Conservation (phyloP, 2,113 vertebrate genomes). For the Peromyscus californicus region DNA sequence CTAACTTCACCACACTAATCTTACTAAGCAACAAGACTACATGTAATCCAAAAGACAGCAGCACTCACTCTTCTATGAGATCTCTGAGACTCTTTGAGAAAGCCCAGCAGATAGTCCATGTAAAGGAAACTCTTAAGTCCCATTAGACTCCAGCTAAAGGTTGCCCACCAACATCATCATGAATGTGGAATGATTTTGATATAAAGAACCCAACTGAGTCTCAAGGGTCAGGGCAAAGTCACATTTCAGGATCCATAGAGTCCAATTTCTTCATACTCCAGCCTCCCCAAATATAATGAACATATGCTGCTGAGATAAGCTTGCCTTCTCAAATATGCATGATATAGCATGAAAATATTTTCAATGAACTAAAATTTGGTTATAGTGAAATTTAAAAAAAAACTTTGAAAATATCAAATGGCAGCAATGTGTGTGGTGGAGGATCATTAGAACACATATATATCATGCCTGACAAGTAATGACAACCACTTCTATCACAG, state of each 20-base stretch:
- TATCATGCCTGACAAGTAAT: neutral
- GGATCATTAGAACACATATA: neutral
- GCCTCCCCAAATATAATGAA: neutral
- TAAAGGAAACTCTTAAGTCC: neutral
- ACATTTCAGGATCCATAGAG: neutral
- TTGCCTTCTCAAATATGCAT: neutral
- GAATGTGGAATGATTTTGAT: neutral
- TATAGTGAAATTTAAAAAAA: neutral
- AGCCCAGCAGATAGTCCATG: conserved; percentile 12
- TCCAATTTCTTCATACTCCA: conserved; percentile 30
- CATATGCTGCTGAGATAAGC: neutral
- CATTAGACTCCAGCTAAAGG: neutral
- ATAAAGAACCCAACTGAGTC: conserved; percentile 10
- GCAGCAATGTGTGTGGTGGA: neutral
- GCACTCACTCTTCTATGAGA: neutral
- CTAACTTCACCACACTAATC: neutral
- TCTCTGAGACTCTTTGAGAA: neutral
- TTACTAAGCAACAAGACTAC: neutral
- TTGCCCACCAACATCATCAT: neutral
- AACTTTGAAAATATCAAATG: neutral
- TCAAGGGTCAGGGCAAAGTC: neutral
- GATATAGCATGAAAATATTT: conserved; percentile 7
- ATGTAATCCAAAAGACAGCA: neutral
- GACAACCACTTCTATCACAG: neutral
- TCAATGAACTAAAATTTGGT: conserved; percentile 37